These are phyloP conservation scores for Malthinus seriepunctatus DNA, from an alignment of 2,888 invertebrate species.

Conservation along the genomic window DNA sequence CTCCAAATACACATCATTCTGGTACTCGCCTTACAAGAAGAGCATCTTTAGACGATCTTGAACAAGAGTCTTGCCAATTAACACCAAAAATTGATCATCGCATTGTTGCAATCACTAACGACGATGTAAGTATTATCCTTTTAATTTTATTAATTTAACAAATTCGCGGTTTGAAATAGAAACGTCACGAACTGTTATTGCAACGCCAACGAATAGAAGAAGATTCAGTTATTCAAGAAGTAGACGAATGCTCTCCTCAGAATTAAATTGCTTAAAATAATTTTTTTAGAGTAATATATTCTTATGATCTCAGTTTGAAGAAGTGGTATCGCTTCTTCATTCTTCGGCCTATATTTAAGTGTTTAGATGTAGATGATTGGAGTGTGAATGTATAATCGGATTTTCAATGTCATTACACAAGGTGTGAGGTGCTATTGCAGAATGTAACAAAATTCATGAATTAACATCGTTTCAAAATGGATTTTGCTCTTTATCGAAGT, in stretches of 20 bases:
- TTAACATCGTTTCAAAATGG: too few relatives aligned
- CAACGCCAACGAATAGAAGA: slow-evolving; percentile 67
- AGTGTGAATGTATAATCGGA: slow-evolving; percentile 2
- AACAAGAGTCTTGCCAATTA: slow-evolving; percentile 78
- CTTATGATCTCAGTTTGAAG: slow-evolving; percentile 17
- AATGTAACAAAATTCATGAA: too few relatives aligned
- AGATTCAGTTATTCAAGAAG: slow-evolving; percentile 72
- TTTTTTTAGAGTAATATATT: slow-evolving; percentile 1
- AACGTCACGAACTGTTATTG: slow-evolving; percentile 60
- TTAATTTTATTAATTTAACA: neutral
- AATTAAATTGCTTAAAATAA: slow-evolving; percentile 38
- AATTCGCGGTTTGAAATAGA: slow-evolving; percentile 52
- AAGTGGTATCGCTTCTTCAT: slow-evolving; percentile 5
- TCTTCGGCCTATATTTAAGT: slow-evolving; percentile 11
- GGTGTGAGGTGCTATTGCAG: too few relatives aligned
- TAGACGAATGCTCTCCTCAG: slow-evolving; percentile 64
- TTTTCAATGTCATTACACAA: too few relatives aligned
- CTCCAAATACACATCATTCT: slow-evolving; percentile 40
- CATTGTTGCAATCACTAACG: slow-evolving; percentile 73
- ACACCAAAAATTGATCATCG: slow-evolving; percentile 82
- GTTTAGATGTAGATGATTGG: slow-evolving; percentile 7
- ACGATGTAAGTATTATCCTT: slow-evolving; percentile 64
- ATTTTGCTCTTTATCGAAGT: too few relatives aligned
- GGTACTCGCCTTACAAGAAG: slow-evolving; percentile 65
- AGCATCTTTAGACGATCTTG: slow-evolving; percentile 79